A percentile compares a stretch with the other conserved stretches of the same genome.
Conservation (phyloP, 2,797 vertebrate genomes). For the Manis crassicaudata region DNA sequence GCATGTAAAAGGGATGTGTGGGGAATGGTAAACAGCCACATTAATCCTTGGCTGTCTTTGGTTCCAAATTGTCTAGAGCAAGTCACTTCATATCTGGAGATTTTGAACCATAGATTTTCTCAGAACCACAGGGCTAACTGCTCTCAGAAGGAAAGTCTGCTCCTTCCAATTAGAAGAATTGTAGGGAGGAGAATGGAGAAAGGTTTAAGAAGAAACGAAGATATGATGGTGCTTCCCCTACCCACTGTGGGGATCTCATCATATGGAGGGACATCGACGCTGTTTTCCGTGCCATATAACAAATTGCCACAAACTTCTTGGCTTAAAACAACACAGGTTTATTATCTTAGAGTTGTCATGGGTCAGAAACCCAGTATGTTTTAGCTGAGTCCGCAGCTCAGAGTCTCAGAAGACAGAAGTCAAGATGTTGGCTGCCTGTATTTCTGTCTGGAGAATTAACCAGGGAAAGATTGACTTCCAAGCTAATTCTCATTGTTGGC, state of each 20-base stretch:
- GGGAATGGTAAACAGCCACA: neutral
- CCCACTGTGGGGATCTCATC: neutral
- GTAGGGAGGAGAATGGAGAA: neutral
- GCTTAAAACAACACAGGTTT: neutral
- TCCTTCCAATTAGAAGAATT: neutral
- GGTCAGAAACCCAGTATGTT: neutral
- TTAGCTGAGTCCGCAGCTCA: neutral
- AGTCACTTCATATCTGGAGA: neutral
- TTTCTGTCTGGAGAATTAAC: neutral
- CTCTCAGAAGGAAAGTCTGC: neutral
- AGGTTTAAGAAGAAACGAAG: neutral
- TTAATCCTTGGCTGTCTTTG: neutral
- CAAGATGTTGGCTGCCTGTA: neutral
- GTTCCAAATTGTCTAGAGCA: neutral
- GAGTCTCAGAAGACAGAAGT: neutral
- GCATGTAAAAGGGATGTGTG: neutral
- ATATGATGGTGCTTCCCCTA: neutral
- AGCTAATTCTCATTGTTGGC: neutral
- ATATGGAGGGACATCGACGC: neutral
- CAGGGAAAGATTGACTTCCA: neutral
- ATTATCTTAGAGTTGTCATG: neutral
- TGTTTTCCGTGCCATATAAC: neutral
- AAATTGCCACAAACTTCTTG: neutral
- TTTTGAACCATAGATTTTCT: neutral
- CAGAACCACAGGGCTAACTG: neutral